Conservation (phyloP, 2,888 invertebrate species). For the Alentia gelatinosa region DNA sequence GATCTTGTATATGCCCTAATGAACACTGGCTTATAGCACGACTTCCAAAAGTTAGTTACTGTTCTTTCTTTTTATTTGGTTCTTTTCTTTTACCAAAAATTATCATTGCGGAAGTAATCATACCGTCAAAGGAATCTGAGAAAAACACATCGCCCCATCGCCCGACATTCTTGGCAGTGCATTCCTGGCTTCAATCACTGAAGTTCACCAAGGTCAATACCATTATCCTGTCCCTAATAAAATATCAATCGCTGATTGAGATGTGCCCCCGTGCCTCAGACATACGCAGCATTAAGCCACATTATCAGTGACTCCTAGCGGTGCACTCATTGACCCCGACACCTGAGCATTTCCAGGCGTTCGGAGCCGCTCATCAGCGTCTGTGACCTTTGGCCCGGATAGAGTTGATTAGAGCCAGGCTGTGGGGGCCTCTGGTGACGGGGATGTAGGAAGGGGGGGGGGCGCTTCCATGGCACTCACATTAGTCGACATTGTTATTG, state of each 20-base stretch:
- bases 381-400: neutral
- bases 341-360: neutral
- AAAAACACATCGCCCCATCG: neutral
- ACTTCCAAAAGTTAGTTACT: too few relatives aligned
- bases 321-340: constrained; percentile 1
- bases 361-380: neutral
- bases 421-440: neutral
- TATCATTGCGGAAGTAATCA: too few relatives aligned
- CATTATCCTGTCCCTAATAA: neutral
- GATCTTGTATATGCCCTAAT: too few relatives aligned
- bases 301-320: neutral
- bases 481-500: neutral
- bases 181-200: neutral
- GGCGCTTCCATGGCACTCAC: neutral
- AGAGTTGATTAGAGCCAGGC: constrained; percentile 21
- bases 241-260: neutral
- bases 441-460: neutral
- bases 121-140: too few relatives aligned
- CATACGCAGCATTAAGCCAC: neutral
- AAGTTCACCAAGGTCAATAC: neutral
- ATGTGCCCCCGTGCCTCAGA: neutral
- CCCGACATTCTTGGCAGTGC: neutral
- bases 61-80: too few relatives aligned
- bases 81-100: too few relatives aligned
- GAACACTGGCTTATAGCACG: too few relatives aligned